Evolutionary conservation across 2,797 vertebrate species (phyloP).

Genomic region (Toxotes lorentzi): DNA sequence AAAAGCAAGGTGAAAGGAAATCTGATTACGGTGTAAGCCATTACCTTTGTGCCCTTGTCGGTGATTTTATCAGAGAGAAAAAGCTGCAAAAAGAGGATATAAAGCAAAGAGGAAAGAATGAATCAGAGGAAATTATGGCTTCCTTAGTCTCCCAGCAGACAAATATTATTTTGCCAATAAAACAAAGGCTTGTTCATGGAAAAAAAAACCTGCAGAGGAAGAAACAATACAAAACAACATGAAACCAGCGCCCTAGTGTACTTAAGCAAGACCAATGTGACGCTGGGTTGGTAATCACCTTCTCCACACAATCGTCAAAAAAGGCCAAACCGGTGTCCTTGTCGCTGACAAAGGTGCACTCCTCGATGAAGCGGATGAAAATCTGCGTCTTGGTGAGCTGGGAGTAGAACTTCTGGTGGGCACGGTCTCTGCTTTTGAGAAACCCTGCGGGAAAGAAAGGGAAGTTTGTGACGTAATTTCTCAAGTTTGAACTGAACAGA

Average conservation of each 20-base stretch:
- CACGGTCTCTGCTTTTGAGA: slow-evolving; percentile 95
- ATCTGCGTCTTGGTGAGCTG: slow-evolving; percentile 97
- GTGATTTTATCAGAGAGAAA: slow-evolving; percentile 95
- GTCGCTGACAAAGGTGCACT: slow-evolving; percentile 99
- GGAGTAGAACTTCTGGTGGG: slow-evolving; percentile 96
- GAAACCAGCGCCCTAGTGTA: background rate
- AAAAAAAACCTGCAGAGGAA: slow-evolving; percentile 35
- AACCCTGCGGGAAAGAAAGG: slow-evolving; percentile 85
- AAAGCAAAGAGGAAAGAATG: slow-evolving; percentile 73
- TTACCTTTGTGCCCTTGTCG: slow-evolving; percentile 97
- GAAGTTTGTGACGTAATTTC: background rate
- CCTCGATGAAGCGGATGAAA: slow-evolving; percentile 99
- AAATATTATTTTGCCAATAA: slow-evolving; percentile 64
- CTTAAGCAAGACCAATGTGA: background rate
- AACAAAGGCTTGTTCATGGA: slow-evolving; percentile 57
- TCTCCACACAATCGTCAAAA: slow-evolving; percentile 99
- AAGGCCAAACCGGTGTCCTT: slow-evolving; percentile 98
- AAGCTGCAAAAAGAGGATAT: slow-evolving; percentile 87
- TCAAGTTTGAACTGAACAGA: background rate
- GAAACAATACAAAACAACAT: slow-evolving; percentile 27
- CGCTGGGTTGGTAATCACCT: slow-evolving; percentile 84
- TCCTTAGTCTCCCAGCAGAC: slow-evolving; percentile 59
- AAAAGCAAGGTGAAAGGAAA: slow-evolving; percentile 34
- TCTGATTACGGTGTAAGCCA: slow-evolving; percentile 50
- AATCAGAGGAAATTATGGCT: slow-evolving; percentile 80